phyloP scores from a whole-genome alignment of 2,888 invertebrate species.

The Acleris literana region DNA sequence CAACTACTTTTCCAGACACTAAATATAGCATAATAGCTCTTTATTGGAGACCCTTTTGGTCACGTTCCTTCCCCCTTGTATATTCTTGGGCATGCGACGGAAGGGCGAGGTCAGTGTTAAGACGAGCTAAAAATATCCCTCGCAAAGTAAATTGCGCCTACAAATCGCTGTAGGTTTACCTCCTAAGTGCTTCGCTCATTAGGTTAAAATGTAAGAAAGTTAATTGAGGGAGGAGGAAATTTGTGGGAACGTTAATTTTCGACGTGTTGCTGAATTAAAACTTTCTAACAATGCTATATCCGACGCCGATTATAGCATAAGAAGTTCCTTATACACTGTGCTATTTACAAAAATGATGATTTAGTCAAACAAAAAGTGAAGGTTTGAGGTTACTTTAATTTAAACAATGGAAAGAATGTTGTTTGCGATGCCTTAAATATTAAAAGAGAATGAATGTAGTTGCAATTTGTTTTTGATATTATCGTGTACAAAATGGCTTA shows the following conservation, averaged over 20 bases:
- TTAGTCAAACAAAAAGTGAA: no score
- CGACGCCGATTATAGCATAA: no score
- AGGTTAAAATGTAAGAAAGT: neutral
- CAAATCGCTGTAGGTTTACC: constrained; percentile 53
- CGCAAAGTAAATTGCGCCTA: constrained; percentile 49
- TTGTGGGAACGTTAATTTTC: neutral
- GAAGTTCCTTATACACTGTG: no score
- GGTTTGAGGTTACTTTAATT: no score
- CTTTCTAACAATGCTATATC: neutral
- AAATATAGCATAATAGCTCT: no score
- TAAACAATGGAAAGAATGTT: no score
- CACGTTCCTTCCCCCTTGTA: constrained; percentile 16
- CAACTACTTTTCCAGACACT: no score
- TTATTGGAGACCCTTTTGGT: neutral
- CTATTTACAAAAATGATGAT: no score
- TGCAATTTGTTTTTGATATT: no score
- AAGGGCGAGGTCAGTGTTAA: constrained; percentile 42
- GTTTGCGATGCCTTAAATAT: no score
- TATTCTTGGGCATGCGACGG: constrained; percentile 16
- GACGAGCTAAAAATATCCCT: constrained; percentile 55
- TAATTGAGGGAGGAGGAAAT: neutral
- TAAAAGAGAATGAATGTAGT: no score
- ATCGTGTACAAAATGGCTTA: no score
- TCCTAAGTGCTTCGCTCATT: constrained; percentile 19
- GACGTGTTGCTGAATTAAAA: neutral